These are phyloP conservation scores for Poeciliopsis presidionis DNA, from an alignment of 2,797 vertebrate genomes.

Conservation along the genomic window DNA sequence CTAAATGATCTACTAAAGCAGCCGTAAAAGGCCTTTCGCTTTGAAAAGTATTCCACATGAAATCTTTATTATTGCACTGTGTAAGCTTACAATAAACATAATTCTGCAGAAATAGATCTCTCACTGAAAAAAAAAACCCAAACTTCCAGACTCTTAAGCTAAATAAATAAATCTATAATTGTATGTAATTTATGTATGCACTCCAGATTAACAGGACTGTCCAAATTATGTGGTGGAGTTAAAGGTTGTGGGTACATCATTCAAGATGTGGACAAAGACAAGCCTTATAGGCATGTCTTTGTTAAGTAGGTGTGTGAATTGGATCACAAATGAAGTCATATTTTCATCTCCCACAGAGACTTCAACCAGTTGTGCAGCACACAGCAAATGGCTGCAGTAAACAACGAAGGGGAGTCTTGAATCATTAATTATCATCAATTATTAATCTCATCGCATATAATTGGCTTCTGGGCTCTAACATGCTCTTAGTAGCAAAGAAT, in stretches of 20 bases:
- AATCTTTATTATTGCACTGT: not conserved
- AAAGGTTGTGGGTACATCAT: conserved; percentile 1
- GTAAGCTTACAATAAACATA: not conserved
- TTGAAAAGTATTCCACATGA: not conserved
- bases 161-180: conserved; percentile 2
- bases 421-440: conserved; percentile 73
- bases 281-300: conserved; percentile 9
- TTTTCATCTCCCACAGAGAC: conserved; percentile 28
- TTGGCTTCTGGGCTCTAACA: conserved; percentile 25
- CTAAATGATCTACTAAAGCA: conserved; percentile 31
- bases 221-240: conserved; percentile 14
- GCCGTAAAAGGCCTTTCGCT: not conserved
- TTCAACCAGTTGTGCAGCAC: conserved; percentile 45
- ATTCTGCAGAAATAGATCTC: not conserved
- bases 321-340: conserved; percentile 21
- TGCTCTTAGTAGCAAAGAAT: conserved; percentile 4
- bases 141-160: not conserved
- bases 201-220: conserved; percentile 8
- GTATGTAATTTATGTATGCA: not conserved
- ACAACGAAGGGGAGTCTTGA: conserved; percentile 55
- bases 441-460: conserved; percentile 57
- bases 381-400: conserved; percentile 48
- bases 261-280: conserved; percentile 26
- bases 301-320: conserved; percentile 30
- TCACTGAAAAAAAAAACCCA: conserved; percentile 9